These are phyloP conservation scores for Enteromius thamalakanensis DNA, from an alignment of 2,797 vertebrate species.

Conservation along the genomic window DNA sequence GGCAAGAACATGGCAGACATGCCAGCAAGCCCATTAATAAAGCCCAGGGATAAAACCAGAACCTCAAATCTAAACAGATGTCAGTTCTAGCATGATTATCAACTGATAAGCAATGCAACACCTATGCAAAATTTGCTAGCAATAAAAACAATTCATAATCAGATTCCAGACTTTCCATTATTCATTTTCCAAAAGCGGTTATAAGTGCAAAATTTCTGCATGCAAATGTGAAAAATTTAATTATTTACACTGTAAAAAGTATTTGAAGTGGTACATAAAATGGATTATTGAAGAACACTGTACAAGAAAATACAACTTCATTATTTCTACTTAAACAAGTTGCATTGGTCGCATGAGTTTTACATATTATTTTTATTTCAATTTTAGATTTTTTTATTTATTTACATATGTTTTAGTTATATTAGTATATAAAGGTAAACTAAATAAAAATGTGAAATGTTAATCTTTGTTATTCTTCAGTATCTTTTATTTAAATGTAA, in stretches of 20 bases:
- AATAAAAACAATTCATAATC: constrained; percentile 50
- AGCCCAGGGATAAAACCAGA: constrained; percentile 48
- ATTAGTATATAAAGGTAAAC: not conserved
- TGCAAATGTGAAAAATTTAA: constrained; percentile 18
- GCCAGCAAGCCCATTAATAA: constrained; percentile 56
- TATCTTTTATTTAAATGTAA: not conserved
- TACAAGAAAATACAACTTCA: not conserved
- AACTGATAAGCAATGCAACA: constrained; percentile 39
- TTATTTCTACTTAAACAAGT: not conserved
- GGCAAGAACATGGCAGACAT: constrained; percentile 59
- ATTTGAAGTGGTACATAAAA: not conserved
- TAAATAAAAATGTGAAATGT: not conserved
- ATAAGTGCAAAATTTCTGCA: not conserved
- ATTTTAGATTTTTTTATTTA: too few species aligned
- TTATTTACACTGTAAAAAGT: not conserved
- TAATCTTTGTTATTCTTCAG: not conserved
- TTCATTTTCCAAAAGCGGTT: constrained; percentile 1
- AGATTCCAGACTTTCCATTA: constrained; percentile 21
- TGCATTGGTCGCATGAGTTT: not conserved
- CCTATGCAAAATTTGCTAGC: constrained; percentile 23
- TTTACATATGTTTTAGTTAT: not conserved
- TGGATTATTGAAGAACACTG: not conserved
- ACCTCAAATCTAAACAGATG: constrained; percentile 32
- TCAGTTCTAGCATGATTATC: constrained; percentile 48
- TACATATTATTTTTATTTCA: not conserved